Base-by-base conservation (phyloP, 2,113 vertebrate species). In the Peucedramus taeniatus region DNA sequence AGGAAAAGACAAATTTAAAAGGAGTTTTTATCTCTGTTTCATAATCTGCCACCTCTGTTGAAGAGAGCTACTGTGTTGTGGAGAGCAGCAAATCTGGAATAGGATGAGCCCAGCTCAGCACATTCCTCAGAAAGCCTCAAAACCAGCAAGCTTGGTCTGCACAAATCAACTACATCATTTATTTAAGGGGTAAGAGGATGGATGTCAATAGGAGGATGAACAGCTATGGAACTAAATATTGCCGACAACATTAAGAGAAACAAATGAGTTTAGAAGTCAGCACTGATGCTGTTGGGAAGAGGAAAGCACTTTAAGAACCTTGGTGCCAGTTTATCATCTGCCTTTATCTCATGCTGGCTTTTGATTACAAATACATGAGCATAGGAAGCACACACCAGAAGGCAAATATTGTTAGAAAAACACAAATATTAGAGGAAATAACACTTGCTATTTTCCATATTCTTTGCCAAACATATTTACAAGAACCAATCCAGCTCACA, bases 131-230 rank as follows among this genome's bases (percentile, higher is more conserved):
- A 53, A 63, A 94, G 49, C 28, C 40, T 89, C 65, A 27, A 84
- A 97, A 53, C 44, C 80, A 82, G 30, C 1, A 7, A 89, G 69
- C 60, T 64, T 60, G 54, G 56, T 83, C 80, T 83, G 76, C 68
- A 87, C 51, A 89, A 84, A 89, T 65, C 83, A 91, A 64, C 65
- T 49, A 65, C 80, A 91, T 87, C 72, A 61, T 87, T 96, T 94
- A 89, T 94, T 94, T 79, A 95, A 61, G 89, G 68, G 11, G 28
- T 71, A 35, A 54, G 76, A 82, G 69, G 40, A 84, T 87, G 69
- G 24, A 83, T 91, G 95, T 82, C 94, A 89, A 89, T 74, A 54
- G 60, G 21, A 70, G 93, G 83, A 92, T 64, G 60, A 95, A 81
- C 64, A 49, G 77, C 65, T 56, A 40, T 35, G 37, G 69, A 81